Evolutionary conservation across 2,888 invertebrate species (phyloP).

Genomic region (Horisme vitalbata): DNA sequence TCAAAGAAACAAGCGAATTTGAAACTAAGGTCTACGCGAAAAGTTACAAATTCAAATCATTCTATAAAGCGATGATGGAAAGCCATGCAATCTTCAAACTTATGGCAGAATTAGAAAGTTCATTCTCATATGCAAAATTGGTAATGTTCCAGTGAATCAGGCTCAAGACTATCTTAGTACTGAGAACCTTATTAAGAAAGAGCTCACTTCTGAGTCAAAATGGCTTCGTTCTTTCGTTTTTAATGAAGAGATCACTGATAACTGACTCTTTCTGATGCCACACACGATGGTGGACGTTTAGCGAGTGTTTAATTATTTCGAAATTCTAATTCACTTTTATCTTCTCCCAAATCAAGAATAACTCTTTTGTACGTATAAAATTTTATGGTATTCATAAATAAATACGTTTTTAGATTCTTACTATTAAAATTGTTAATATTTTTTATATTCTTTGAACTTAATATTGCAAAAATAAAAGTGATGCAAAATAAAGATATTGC

Average conservation of each 20-base stretch:
- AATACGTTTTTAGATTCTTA: not conserved
- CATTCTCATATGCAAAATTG: not conserved
- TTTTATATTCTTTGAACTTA: too few relatives aligned
- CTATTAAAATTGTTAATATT: too few relatives aligned
- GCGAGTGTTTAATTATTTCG: conserved; percentile 34
- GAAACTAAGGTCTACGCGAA: not conserved
- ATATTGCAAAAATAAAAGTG: not conserved
- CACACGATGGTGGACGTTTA: conserved; percentile 52
- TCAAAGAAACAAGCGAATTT: not conserved
- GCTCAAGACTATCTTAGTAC: conserved; percentile 25
- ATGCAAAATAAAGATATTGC: conserved; percentile 15
- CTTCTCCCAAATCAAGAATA: conserved; percentile 19
- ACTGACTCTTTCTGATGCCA: conserved; percentile 48
- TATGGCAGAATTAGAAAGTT: not conserved
- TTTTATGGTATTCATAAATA: conserved; percentile 12
- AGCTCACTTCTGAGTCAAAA: conserved; percentile 35
- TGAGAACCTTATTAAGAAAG: conserved; percentile 40
- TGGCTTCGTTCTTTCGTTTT: conserved; percentile 50
- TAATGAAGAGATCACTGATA: conserved; percentile 62
- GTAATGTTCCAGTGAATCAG: conserved; percentile 8
- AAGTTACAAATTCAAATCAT: not conserved
- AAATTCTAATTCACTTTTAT: conserved; percentile 37
- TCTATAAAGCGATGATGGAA: not conserved
- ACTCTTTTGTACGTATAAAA: conserved; percentile 9
- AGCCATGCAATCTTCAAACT: conserved; percentile 1